Conservation (phyloP, 2,888 invertebrate genomes). For the Cerastoderma edule region DNA sequence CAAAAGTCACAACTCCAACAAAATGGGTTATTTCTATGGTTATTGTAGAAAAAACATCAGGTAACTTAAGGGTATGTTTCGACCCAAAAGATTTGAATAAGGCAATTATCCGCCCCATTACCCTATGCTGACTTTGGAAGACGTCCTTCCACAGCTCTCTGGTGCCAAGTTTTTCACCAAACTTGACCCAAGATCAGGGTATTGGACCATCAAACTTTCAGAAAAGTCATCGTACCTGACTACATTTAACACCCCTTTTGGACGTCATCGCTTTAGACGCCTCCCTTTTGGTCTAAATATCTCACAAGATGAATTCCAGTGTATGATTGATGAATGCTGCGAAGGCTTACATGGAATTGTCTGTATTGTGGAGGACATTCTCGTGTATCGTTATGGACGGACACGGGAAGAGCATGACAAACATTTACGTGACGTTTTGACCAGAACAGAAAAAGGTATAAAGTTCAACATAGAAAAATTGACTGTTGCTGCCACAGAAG, state of each 20-base stretch:
- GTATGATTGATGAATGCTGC: conserved; percentile 46
- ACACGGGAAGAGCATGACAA: conserved; percentile 51
- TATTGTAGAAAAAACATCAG: conserved; percentile 19
- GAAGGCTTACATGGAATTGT: conserved; percentile 39
- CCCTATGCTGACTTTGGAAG: conserved; percentile 36
- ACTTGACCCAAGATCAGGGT: conserved; percentile 45
- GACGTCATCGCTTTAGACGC: conserved; percentile 55
- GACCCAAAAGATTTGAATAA: too few species aligned
- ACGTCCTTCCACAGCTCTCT: conserved; percentile 31
- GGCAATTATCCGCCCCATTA: conserved; percentile 34
- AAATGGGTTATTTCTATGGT: conserved; percentile 46
- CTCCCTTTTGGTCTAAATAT: conserved; percentile 56
- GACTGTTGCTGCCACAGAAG: conserved; percentile 16
- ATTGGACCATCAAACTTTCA: conserved; percentile 38
- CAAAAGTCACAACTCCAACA: too few species aligned
- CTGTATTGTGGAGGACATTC: conserved; percentile 53
- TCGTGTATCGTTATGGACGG: conserved; percentile 42
- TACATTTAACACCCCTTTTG: conserved; percentile 30
- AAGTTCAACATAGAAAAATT: conserved; percentile 43
- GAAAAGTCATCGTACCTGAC: conserved; percentile 43
- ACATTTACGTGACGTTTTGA: conserved; percentile 51
- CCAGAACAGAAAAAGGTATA: conserved; percentile 19
- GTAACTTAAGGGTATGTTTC: conserved; percentile 11
- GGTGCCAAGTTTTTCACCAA: conserved; percentile 50
- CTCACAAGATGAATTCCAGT: conserved; percentile 49